These are phyloP conservation scores for Venturia canescens DNA, from an alignment of 1,140 invertebrate genomes.

Conservation along the genomic window DNA sequence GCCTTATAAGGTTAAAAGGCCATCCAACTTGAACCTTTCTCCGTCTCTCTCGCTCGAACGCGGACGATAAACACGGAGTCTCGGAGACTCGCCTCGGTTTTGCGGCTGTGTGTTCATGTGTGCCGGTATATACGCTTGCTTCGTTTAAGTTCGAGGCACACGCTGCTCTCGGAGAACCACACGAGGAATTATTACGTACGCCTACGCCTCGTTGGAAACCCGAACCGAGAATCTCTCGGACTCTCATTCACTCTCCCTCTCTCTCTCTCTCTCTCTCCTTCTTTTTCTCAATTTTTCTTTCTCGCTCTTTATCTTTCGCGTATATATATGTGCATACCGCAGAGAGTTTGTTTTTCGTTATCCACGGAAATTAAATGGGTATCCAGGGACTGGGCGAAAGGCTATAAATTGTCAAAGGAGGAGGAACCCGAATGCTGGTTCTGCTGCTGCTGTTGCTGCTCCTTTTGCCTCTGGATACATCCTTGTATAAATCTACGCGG, in stretches of 20 bases:
- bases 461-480: slow-evolving; percentile 37
- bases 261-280: neutral
- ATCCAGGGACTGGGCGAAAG: slow-evolving; percentile 43
- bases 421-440: slow-evolving; percentile 32
- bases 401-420: slow-evolving; percentile 50
- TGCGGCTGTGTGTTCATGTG: neutral
- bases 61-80: slow-evolving; percentile 39
- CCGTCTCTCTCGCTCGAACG: slow-evolving; percentile 14
- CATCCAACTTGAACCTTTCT: slow-evolving; percentile 52
- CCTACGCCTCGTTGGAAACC: slow-evolving; percentile 48
- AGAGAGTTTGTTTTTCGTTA: slow-evolving; percentile 42
- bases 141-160: slow-evolving; percentile 34
- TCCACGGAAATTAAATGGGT: slow-evolving; percentile 55
- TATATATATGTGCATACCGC: neutral
- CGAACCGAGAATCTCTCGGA: slow-evolving; percentile 30
- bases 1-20: slow-evolving; percentile 71
- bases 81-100: slow-evolving; percentile 34
- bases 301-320: neutral
- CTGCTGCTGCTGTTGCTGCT: slow-evolving; percentile 33
- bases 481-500: slow-evolving; percentile 44
- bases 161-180: slow-evolving; percentile 15
- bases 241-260: neutral
- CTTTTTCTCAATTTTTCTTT: slow-evolving; percentile 9
- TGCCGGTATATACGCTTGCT: neutral
- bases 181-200: slow-evolving; percentile 51